Conservation (phyloP, 1,140 invertebrate species). For the Globodera ellingtonae region DNA sequence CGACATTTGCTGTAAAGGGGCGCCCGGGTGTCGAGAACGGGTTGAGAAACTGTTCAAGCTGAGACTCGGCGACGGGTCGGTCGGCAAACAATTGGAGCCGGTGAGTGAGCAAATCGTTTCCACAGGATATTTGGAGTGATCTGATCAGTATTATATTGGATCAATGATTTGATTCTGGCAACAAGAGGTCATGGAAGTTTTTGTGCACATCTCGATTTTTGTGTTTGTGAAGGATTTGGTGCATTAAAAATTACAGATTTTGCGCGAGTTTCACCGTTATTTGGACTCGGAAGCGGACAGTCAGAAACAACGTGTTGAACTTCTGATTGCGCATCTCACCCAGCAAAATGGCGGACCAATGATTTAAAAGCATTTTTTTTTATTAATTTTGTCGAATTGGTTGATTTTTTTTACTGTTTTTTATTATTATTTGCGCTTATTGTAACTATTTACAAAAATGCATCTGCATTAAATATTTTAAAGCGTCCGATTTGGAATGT, state of each 20-base stretch:
- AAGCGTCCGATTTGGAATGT: no score
- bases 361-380: no score
- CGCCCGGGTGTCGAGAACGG: constrained; percentile 40
- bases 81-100: constrained; percentile 45
- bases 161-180: constrained; percentile 1
- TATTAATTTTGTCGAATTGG: no score
- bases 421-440: no score
- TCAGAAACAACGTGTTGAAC: constrained; percentile 73
- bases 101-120: constrained; percentile 28
- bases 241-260: constrained; percentile 35
- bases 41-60: constrained; percentile 56
- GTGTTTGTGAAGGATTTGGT: no score
- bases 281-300: constrained; percentile 49
- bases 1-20: constrained; percentile 79
- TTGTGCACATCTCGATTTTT: no score
- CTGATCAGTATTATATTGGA: not conserved
- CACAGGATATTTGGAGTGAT: no score
- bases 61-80: constrained; percentile 48
- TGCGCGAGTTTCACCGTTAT: constrained; percentile 46
- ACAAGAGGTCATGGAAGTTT: no score
- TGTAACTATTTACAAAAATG: no score
- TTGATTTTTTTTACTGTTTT: no score
- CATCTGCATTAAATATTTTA: no score
- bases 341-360: not conserved
- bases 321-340: constrained; percentile 26